Evolutionary conservation across 2,888 invertebrate species (phyloP).

Genomic region (Scaptomyza caliginosa): DNA sequence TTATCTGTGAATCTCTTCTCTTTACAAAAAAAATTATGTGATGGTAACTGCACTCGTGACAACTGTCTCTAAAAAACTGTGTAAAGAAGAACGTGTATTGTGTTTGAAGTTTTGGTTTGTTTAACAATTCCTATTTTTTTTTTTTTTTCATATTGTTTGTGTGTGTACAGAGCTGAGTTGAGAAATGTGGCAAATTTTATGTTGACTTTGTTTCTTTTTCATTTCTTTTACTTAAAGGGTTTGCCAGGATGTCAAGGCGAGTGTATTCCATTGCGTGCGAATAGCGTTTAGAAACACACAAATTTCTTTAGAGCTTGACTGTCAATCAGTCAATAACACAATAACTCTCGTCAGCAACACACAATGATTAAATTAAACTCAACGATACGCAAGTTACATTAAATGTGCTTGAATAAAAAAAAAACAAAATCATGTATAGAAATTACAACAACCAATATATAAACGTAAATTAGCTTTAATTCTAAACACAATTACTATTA

Average conservation of each 20-base stretch:
- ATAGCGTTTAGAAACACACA: constrained; percentile 85
- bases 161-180: constrained; percentile 25
- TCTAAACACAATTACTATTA: constrained; percentile 38
- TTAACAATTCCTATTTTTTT: constrained; percentile 14
- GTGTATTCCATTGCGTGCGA: constrained; percentile 87
- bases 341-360: constrained; percentile 17
- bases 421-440: too few relatives aligned
- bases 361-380: constrained; percentile 21
- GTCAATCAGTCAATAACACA: constrained; percentile 29
- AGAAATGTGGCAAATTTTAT: constrained; percentile 60
- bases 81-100: constrained; percentile 34
- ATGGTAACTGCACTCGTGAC: constrained; percentile 37
- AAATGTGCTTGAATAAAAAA: constrained; percentile 36
- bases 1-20: constrained; percentile 72
- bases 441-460: constrained; percentile 22
- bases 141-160: constrained; percentile 18
- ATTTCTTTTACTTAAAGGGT: constrained; percentile 83
- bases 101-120: constrained; percentile 5
- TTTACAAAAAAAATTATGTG: background rate
- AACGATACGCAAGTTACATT: constrained; percentile 29
- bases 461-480: constrained; percentile 56
- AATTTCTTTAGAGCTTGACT: constrained; percentile 45
- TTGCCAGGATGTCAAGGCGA: constrained; percentile 86
- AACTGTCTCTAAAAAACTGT: constrained; percentile 17
- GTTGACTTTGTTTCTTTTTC: constrained; percentile 76